Base-by-base conservation (phyloP, 2,888 invertebrate genomes). In the Caenorhabditis sp. region DNA sequence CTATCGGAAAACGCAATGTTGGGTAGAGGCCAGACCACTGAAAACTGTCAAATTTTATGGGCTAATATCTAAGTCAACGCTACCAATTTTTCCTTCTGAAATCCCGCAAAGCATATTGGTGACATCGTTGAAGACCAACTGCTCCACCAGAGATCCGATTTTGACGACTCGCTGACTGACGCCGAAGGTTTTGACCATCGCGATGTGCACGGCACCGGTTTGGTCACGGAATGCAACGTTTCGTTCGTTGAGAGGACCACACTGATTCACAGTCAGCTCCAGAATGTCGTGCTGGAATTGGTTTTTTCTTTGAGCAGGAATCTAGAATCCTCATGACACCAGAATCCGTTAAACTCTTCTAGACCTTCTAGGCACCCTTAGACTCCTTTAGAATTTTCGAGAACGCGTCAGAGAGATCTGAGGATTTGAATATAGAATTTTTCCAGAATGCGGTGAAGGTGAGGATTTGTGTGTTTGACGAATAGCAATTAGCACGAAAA, bases 141-240 rank as follows among this genome's bases (percentile, higher is more conserved):
- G 94, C 81, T 94, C 94, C 7, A 95, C 94, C 94, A 95, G 95
- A n/a, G 94, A 94, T 79, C 95, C 95, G 84, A 96, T 93, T 93
- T 96, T 96, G n/a, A 94, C 94, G 81, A 95, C 94, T 89, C 94
- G 95, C 81, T 95, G 94, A 28, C 92, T 91, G 28, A 93, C 92
- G 73, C 95, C 95, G 91, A 95, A 95, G 10, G 95, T 94, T 80
- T 95, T 94, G 3, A 96, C 94, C 22, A 94, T 92, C 1, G 93
- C 93, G 7, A 98, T 70, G 56, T 83, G 77, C 12, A 88, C 82
- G 5, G 84, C 84, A 0, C 82, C 74, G 28, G 74, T 80, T 2
- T 83, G 74, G 72, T 99, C 98, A 31, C 98, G 94, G 80, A 98
- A 94, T 0, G 96, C 96, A 58, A 98, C 93, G 90, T 95, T 95